Base-by-base conservation (phyloP, 2,113 vertebrate genomes). In the Anoura caudifer region DNA sequence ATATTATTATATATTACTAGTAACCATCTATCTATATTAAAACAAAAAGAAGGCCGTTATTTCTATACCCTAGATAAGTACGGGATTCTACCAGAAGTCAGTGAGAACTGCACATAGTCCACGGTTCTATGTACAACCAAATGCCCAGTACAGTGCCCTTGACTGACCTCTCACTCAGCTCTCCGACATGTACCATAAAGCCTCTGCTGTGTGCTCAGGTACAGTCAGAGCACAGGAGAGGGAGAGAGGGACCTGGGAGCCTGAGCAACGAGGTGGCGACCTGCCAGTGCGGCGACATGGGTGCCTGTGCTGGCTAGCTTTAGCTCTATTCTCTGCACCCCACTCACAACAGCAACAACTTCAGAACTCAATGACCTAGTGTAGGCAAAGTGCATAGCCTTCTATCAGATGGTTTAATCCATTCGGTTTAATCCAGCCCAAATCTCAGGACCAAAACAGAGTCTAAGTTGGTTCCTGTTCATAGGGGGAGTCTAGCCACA, bases 351-450 rank as follows among this genome's bases (percentile, higher is more conserved):
- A 50, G 52, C 56, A 63, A 22, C 45, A 22, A 70, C 31, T 20
- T 65, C n/a, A 56, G 43, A 72, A 38, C 59, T 31, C 59, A 61
- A 5, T 61, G 24, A 61, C 59, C 12, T 61, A 61, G 59, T 28
- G 59, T 14, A 61, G 59, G 31, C 12, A 31, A 28, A 14, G 59
- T 9, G 11, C 26, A 13, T 61, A 14, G 14, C 28, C 26, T 31
- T 61, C 7, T 8, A 4, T n/a, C 63, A 75, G n/a, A 50, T 56
- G 20, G 76, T 76, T 93, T 88, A 43, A 91, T 84, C 65, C 45
- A 63, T 93, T 80, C 80, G 16, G 43, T 80, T 95, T 91, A 67
- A 67, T 90, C 45, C 45, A 73, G 87, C 77, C 56, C 47, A 41
- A 83, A 88, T 52, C n/a, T 72, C 31, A 56, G 56, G 10, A 38